Evolutionary conservation across 2,797 vertebrate species (phyloP).

Genomic region (Halcyon leucocephala): DNA sequence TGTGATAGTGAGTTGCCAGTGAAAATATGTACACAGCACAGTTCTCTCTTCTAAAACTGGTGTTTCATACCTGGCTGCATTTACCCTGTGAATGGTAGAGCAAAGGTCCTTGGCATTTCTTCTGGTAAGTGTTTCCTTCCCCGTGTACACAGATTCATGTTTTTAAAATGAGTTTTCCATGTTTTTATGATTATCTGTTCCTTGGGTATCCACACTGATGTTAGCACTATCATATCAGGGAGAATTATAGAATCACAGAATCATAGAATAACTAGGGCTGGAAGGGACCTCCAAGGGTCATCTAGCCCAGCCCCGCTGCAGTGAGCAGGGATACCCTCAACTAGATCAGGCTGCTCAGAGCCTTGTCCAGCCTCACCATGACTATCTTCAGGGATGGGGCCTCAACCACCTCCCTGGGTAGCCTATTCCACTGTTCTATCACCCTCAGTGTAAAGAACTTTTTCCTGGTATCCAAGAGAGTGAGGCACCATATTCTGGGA

Average conservation of each 20-base stretch:
- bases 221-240: not conserved
- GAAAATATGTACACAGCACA: not conserved
- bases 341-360: too few relatives aligned
- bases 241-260: too few relatives aligned
- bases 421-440: too few relatives aligned
- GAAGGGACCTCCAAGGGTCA: too few relatives aligned
- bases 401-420: too few relatives aligned
- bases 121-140: not conserved
- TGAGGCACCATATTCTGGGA: accelerated
- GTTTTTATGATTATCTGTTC: not conserved
- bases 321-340: too few relatives aligned
- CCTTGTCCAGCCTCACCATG: too few relatives aligned
- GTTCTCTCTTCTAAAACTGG: not conserved
- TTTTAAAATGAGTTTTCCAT: not conserved
- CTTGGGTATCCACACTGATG: not conserved
- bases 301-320: too few relatives aligned
- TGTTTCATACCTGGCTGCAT: not conserved
- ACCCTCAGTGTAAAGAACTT: too few relatives aligned
- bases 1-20: not conserved
- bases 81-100: not conserved
- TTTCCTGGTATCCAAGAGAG: not conserved
- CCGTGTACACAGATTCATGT: not conserved
- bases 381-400: too few relatives aligned
- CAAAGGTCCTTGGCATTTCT: not conserved
- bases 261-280: too few relatives aligned